Evolutionary conservation across 1,140 invertebrate genomes (phyloP).

Genomic region (Drosophila miranda): DNA sequence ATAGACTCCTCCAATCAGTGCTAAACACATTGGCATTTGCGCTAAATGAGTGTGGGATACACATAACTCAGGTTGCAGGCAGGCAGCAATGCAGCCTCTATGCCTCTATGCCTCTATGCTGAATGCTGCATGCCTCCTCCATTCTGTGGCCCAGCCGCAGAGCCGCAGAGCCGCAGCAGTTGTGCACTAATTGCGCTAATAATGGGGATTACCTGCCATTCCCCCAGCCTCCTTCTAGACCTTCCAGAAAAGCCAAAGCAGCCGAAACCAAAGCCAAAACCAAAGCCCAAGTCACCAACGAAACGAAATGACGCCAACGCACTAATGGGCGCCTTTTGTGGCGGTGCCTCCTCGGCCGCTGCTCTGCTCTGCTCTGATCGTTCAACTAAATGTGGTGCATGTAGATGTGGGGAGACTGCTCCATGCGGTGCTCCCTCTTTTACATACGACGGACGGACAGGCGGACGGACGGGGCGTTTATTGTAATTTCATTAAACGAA

Average conservation of each 20-base stretch:
- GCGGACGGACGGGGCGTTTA: conserved; percentile 51
- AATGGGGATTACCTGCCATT: conserved; percentile 66
- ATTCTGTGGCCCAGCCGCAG: conserved; percentile 13
- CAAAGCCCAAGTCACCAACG: conserved; percentile 3
- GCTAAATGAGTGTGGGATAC: conserved; percentile 42
- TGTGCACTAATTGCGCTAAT: conserved; percentile 75
- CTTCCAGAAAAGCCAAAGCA: conserved; percentile 25
- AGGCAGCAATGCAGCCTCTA: too few species aligned
- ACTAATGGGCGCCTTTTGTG: conserved; percentile 64
- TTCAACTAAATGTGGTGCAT: conserved; percentile 32
- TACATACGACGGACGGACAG: conserved; percentile 42
- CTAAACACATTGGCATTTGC: conserved; percentile 56
- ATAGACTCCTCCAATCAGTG: conserved; percentile 64
- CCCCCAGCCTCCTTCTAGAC: neutral
- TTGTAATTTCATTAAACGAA: conserved; percentile 79
- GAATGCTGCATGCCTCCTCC: conserved; percentile 2
- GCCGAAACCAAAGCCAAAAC: conserved; percentile 10
- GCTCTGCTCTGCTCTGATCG: conserved; percentile 13
- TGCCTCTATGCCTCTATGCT: too few species aligned
- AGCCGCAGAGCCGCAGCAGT: conserved; percentile 24
- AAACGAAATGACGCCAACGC: conserved; percentile 63
- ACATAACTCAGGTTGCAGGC: conserved; percentile 47
- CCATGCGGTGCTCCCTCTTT: conserved; percentile 11
- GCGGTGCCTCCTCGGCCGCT: conserved; percentile 25
- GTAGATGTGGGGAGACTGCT: conserved; percentile 5